phyloP scores from a whole-genome alignment of 2,113 vertebrate genomes.

The Epinephelus moara region DNA sequence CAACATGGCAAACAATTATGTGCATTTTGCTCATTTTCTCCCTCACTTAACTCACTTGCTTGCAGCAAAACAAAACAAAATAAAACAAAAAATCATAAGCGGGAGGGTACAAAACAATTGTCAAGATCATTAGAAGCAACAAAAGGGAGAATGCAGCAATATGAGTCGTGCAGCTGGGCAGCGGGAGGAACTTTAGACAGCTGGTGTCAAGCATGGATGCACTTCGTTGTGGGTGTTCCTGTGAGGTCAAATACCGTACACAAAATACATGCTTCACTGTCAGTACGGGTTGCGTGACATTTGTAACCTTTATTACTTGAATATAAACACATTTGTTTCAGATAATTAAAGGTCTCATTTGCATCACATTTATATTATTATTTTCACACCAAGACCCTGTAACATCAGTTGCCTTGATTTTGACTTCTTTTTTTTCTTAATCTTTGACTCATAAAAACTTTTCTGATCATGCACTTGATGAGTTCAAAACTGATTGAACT shows the following conservation, averaged over 20 bases:
- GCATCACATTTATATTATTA: background rate
- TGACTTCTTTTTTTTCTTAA: background rate
- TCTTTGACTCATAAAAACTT: background rate
- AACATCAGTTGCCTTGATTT: background rate
- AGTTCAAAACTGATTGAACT: no score
- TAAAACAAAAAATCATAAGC: conserved; percentile 31
- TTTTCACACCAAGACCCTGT: background rate
- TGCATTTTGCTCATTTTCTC: conserved; percentile 70
- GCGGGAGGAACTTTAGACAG: conserved; percentile 46
- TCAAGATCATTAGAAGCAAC: conserved; percentile 66
- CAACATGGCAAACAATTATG: conserved; percentile 59
- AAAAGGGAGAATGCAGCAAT: conserved; percentile 52
- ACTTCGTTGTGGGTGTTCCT: conserved; percentile 57
- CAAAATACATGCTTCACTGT: conserved; percentile 6
- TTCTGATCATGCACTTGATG: background rate
- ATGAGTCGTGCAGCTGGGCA: conserved; percentile 36
- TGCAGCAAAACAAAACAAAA: conserved; percentile 49
- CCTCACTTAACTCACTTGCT: conserved; percentile 68
- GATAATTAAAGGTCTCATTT: background rate
- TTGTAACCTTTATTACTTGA: background rate
- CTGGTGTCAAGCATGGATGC: conserved; percentile 58
- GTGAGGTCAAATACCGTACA: conserved; percentile 45
- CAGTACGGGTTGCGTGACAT: background rate
- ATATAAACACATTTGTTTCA: background rate
- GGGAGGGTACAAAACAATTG: conserved; percentile 54